These are phyloP conservation scores for Gallinago jamesoni DNA, from an alignment of 2,113 vertebrate species.

Conservation along the genomic window DNA sequence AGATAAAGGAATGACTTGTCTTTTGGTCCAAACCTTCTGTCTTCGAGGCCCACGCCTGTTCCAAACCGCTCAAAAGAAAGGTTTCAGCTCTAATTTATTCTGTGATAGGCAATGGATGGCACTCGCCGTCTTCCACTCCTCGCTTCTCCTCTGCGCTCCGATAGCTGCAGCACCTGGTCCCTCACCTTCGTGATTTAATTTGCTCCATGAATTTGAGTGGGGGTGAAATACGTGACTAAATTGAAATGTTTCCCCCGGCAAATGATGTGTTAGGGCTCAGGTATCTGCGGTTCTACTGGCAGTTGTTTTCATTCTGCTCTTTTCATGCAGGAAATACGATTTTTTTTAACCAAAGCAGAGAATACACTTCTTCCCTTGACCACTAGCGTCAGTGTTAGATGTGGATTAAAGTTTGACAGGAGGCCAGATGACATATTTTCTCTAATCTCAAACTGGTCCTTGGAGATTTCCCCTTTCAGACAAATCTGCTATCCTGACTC, in stretches of 20 bases:
- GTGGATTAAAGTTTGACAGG: not conserved
- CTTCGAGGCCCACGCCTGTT: not conserved
- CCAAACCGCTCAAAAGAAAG: not conserved
- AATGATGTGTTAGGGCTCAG: not conserved
- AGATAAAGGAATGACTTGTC: constrained; percentile 34
- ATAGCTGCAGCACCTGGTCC: not conserved
- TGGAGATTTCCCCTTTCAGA: not conserved
- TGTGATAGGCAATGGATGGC: not conserved
- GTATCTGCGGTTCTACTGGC: not conserved
- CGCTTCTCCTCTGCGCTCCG: not conserved
- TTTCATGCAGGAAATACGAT: not conserved
- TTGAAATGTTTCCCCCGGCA: not conserved
- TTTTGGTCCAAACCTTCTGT: constrained; percentile 15
- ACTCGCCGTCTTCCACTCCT: not conserved
- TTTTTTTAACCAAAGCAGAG: not conserved
- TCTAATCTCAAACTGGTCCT: not conserved
- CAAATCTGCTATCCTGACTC: not conserved
- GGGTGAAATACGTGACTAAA: not conserved
- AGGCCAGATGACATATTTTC: not conserved
- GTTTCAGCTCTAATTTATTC: constrained; percentile 18
- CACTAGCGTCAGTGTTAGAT: not conserved
- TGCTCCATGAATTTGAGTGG: not conserved
- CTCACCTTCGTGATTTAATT: not conserved
- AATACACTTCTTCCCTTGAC: not conserved
- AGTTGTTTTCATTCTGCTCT: not conserved